These are phyloP conservation scores for Hetaerina americana DNA, from an alignment of 1,140 invertebrate genomes.

Conservation along the genomic window DNA sequence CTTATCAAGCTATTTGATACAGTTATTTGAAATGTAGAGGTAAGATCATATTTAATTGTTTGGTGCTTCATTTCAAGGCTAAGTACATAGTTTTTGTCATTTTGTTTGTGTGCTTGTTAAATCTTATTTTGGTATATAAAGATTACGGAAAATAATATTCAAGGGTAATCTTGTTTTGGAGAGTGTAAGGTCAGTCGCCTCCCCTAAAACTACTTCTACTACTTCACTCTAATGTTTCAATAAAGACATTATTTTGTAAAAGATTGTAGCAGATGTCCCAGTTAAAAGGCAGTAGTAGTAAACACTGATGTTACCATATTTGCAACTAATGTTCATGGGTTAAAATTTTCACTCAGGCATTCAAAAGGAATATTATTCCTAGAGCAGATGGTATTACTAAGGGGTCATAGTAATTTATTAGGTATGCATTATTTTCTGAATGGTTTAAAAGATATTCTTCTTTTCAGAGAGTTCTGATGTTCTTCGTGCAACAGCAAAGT, in stretches of 20 bases:
- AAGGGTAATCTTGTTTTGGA: no score
- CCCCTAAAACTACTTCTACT: no score
- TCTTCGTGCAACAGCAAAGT: slow-evolving; percentile 60
- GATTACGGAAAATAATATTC: no score
- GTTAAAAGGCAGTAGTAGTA: neutral
- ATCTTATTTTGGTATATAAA: no score
- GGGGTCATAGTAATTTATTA: neutral
- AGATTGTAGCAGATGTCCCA: neutral
- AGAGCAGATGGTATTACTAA: neutral
- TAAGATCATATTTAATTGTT: no score
- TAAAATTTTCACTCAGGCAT: neutral
- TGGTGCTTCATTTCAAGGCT: no score
- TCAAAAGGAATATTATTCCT: neutral
- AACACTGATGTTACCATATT: neutral
- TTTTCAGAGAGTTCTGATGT: slow-evolving; percentile 44
- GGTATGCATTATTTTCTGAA: neutral
- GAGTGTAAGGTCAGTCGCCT: no score
- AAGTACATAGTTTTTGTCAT: no score
- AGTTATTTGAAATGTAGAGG: no score
- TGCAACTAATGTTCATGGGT: neutral
- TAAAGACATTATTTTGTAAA: neutral
- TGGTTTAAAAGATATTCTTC: slow-evolving; percentile 12
- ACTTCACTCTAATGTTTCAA: no score
- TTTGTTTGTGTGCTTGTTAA: no score
- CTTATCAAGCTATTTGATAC: no score